Conservation (phyloP, 2,888 invertebrate species). For the Meta bourneti region DNA sequence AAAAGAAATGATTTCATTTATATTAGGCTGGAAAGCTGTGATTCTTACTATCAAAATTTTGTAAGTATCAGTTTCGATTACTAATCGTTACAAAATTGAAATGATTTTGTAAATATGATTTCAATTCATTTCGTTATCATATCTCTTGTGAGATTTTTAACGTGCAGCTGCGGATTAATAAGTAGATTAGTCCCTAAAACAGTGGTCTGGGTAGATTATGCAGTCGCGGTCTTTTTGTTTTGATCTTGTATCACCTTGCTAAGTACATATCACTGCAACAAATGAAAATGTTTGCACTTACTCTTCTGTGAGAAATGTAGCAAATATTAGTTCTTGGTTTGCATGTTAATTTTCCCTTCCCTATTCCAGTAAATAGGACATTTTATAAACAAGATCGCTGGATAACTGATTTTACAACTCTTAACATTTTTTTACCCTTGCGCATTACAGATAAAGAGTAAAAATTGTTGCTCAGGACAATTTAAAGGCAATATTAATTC, state of each 20-base stretch:
- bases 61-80: slow-evolving; percentile 9
- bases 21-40: slow-evolving; percentile 22
- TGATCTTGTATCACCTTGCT: slow-evolving; percentile 10
- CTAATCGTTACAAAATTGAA: background rate
- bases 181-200: slow-evolving; percentile 11
- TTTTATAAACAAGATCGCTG: background rate
- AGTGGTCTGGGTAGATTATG: slow-evolving; percentile 21
- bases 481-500: too few species aligned
- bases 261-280: background rate
- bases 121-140: background rate
- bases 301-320: background rate
- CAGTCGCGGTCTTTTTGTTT: slow-evolving; percentile 47
- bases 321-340: background rate
- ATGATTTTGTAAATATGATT: background rate
- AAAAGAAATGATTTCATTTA: slow-evolving; percentile 41
- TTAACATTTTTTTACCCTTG: too few species aligned
- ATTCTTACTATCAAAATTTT: slow-evolving; percentile 25
- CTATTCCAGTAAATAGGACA: background rate
- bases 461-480: too few species aligned
- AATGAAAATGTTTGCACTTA: background rate
- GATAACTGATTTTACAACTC: too few species aligned
- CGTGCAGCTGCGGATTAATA: background rate
- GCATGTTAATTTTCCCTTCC: too few species aligned
- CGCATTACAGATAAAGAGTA: too few species aligned
- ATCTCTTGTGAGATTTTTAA: background rate